These are phyloP conservation scores for Theocolax elegans DNA, from an alignment of 1,140 invertebrate genomes.

Conservation along the genomic window DNA sequence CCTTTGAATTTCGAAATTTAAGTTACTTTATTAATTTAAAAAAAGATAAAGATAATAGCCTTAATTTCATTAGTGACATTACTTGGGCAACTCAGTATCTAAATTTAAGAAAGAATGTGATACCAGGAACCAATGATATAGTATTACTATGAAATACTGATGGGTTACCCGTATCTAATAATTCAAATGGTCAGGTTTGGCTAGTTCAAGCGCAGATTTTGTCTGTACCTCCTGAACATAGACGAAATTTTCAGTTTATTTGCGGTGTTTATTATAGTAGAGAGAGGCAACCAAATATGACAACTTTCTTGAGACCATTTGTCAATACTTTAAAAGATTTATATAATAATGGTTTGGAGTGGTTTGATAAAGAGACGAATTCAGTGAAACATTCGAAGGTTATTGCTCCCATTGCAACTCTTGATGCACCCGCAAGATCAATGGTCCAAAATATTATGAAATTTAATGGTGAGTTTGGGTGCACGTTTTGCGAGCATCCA, in stretches of 20 bases:
- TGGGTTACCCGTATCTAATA: conserved; percentile 27
- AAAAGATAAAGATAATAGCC: background rate
- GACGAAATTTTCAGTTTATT: conserved; percentile 31
- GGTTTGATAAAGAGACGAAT: background rate
- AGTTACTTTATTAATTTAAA: conserved; percentile 26
- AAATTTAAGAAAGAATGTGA: conserved; percentile 23
- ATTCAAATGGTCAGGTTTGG: conserved; percentile 38
- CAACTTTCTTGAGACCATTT: conserved; percentile 26
- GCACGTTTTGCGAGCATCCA: conserved; percentile 34
- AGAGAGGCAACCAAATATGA: conserved; percentile 31
- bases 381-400: background rate
- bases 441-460: conserved; percentile 28
- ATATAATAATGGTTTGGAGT: background rate
- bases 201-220: conserved; percentile 26
- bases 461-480: conserved; percentile 36
- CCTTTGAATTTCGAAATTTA: conserved; percentile 37
- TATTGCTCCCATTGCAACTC: conserved; percentile 29
- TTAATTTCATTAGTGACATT: conserved; percentile 34
- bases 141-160: conserved; percentile 39
- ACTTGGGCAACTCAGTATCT: conserved; percentile 26
- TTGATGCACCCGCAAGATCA: conserved; percentile 39
- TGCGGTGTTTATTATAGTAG: conserved; percentile 27
- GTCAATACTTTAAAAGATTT: background rate
- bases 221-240: conserved; percentile 26
- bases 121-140: conserved; percentile 27